These are phyloP conservation scores for Crenichthys baileyi DNA, from an alignment of 2,797 vertebrate genomes.

Conservation along the genomic window DNA sequence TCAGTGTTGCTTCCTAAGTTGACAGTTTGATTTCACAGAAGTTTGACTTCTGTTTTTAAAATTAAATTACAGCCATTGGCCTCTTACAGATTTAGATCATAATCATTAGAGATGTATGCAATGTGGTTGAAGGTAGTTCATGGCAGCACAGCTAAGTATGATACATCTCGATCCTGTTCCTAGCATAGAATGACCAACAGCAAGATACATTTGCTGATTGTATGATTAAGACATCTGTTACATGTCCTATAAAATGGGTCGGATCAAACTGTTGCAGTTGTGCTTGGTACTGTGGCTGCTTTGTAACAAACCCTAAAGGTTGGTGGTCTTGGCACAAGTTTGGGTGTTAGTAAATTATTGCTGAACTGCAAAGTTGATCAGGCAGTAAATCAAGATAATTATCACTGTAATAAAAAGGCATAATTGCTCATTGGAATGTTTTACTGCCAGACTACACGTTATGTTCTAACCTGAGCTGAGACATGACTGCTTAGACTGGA, in stretches of 20 bases:
- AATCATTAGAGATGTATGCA: background rate
- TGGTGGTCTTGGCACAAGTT: constrained; percentile 27
- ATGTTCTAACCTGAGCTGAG: constrained; percentile 38
- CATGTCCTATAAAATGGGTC: background rate
- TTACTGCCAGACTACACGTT: constrained; percentile 40
- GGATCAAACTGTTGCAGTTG: background rate
- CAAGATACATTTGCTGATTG: background rate
- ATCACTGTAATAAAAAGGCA: constrained; percentile 13
- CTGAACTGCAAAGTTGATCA: background rate
- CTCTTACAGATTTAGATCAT: background rate
- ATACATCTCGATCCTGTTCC: background rate
- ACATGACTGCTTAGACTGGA: constrained; percentile 17
- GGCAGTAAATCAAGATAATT: constrained; percentile 8
- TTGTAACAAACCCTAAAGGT: constrained; percentile 14
- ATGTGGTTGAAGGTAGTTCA: background rate
- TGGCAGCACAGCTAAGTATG: background rate
- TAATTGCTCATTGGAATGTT: constrained; percentile 23
- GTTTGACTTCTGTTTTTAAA: background rate
- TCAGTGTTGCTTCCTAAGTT: no score
- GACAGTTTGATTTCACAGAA: no score
- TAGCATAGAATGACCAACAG: background rate
- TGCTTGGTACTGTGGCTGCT: constrained; percentile 24
- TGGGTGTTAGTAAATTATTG: constrained; percentile 10
- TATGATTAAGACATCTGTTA: background rate
- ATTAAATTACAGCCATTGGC: background rate